Evolutionary conservation across 2,888 invertebrate genomes (phyloP).

Genomic region (Argyresthia goedartella): DNA sequence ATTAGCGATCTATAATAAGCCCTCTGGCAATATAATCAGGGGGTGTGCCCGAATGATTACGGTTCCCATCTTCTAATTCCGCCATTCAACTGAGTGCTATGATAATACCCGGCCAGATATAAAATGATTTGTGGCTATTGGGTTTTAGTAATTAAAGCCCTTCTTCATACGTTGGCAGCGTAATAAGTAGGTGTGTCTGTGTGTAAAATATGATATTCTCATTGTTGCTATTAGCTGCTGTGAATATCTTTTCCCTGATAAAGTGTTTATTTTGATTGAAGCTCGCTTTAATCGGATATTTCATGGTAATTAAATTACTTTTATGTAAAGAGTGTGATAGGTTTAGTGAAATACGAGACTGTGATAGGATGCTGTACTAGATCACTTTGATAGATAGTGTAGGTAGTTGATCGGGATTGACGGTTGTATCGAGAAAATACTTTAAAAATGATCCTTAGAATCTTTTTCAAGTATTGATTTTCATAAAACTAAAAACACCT

Average conservation of each 20-base stretch:
- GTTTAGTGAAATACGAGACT: not conserved
- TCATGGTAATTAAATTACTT: slow-evolving; percentile 1
- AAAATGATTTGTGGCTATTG: slow-evolving; percentile 6
- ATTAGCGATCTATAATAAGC: not conserved
- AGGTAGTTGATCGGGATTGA: too few species aligned
- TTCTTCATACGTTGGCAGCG: slow-evolving; percentile 19
- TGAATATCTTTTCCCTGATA: not conserved
- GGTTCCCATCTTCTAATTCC: slow-evolving; percentile 21
- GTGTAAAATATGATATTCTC: not conserved
- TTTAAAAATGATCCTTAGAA: too few species aligned
- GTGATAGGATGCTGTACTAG: too few species aligned
- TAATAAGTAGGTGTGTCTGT: slow-evolving; percentile 23
- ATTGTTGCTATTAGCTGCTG: not conserved
- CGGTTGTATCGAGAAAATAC: too few species aligned
- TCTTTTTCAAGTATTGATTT: too few species aligned
- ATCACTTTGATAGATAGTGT: too few species aligned
- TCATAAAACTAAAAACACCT: too few species aligned
- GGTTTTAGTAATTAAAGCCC: slow-evolving; percentile 4
- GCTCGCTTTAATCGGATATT: not conserved
- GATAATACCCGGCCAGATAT: slow-evolving; percentile 16
- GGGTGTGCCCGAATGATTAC: slow-evolving; percentile 10
- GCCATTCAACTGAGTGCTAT: slow-evolving; percentile 17
- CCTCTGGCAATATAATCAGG: slow-evolving; percentile 19
- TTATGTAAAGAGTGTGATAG: not conserved
- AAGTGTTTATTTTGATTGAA: slow-evolving; percentile 1